Percentiles rank a stretch among this genome's conserved stretches.
Conservation (phyloP, 1,140 invertebrate genomes). For the Cydia amplana region DNA sequence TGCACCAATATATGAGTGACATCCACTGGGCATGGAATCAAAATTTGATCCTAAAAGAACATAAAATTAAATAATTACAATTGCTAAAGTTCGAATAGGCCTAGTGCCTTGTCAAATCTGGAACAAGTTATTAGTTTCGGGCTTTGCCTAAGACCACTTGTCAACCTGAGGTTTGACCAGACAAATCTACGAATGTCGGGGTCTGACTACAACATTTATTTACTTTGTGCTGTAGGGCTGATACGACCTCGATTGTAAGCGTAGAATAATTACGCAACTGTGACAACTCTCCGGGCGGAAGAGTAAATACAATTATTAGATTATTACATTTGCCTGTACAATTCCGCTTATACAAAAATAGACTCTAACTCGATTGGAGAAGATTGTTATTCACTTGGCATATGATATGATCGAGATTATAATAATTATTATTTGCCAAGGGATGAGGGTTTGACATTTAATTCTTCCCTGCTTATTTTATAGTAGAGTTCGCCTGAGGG, state of each 20-base stretch:
- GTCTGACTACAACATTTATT: no score
- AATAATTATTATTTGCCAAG: not conserved
- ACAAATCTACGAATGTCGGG: no score
- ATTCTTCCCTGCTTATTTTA: not conserved
- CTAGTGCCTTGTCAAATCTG: no score
- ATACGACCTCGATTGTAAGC: not conserved
- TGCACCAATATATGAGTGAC: no score
- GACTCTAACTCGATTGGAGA: not conserved
- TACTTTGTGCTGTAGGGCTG: not conserved
- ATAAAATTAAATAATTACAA: no score
- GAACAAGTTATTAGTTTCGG: no score
- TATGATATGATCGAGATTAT: not conserved
- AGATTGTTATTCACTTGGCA: not conserved
- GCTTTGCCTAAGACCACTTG: no score
- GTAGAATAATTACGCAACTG: conserved; percentile 1
- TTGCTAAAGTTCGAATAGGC: no score
- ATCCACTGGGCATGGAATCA: no score
- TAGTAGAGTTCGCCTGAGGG: not conserved
- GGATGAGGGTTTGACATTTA: not conserved
- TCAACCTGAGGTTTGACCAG: no score
- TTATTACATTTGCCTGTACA: conserved; percentile 2
- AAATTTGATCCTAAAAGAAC: no score
- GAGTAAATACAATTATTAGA: conserved; percentile 12
- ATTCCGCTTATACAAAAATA: not conserved
- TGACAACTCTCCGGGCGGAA: conserved; percentile 11